phyloP scores from a whole-genome alignment of 2,113 vertebrate species.

The Acrocephalus arundinaceus region DNA sequence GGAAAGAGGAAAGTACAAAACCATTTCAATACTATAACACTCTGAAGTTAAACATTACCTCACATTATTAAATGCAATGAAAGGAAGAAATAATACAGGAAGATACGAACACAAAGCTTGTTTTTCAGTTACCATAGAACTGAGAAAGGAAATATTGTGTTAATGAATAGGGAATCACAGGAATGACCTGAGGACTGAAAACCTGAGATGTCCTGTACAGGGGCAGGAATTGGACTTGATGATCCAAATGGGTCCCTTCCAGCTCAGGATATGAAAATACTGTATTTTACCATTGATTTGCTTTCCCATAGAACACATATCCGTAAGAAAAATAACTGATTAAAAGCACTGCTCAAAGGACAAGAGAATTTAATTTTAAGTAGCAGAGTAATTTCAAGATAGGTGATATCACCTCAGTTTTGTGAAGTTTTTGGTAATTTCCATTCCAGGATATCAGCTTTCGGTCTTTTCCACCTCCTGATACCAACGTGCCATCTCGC shows the following conservation, averaged over 20 bases:
- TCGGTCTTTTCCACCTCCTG: conserved; percentile 93
- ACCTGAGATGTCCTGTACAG: not conserved
- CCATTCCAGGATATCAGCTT: conserved; percentile 92
- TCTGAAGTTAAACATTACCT: not conserved
- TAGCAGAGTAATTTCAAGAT: not conserved
- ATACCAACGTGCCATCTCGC: conserved; percentile 90
- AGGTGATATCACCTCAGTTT: conserved; percentile 82
- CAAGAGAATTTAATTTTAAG: not conserved
- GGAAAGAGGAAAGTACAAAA: not conserved
- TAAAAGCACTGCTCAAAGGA: not conserved
- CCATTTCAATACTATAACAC: not conserved
- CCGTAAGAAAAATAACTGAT: not conserved
- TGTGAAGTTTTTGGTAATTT: conserved; percentile 90
- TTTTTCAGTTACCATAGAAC: not conserved
- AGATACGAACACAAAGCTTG: not conserved
- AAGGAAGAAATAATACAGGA: not conserved
- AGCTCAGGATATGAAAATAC: not conserved
- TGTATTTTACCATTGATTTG: not conserved
- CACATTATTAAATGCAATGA: not conserved
- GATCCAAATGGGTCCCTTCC: not conserved
- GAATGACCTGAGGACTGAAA: not conserved
- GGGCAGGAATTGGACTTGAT: rapidly evolving
- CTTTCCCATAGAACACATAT: not conserved
- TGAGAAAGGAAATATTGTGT: not conserved
- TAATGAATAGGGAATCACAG: not conserved